A percentile compares a stretch with the other conserved stretches of the same genome.
phyloP scores from a whole-genome alignment of 2,888 invertebrate genomes.

The Volucella zonaria region DNA sequence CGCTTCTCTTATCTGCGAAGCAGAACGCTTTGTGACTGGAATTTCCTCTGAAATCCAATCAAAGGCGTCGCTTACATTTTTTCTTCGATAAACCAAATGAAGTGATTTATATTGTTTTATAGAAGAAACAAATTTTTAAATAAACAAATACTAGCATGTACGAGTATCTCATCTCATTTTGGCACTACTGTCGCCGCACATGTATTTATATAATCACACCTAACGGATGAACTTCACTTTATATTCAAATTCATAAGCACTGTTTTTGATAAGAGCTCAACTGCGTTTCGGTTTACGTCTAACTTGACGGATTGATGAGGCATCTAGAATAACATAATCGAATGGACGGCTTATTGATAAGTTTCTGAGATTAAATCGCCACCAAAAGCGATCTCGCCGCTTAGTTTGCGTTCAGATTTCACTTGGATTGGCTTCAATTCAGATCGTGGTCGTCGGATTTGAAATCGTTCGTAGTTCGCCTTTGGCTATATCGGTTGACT shows the following conservation, averaged over 20 bases:
- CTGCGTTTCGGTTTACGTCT: conserved; percentile 9
- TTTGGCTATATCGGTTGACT: not conserved
- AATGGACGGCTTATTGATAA: conserved; percentile 43
- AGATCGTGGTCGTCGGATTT: conserved; percentile 27
- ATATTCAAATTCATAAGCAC: not conserved
- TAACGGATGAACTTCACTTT: not conserved
- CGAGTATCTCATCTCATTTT: not conserved
- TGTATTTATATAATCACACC: conserved; percentile 4
- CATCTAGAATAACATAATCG: conserved; percentile 8
- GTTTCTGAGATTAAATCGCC: conserved; percentile 46
- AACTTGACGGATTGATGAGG: no score
- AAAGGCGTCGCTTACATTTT: conserved; percentile 14
- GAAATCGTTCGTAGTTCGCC: not conserved
- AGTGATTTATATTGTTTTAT: not conserved
- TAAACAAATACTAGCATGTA: not conserved
- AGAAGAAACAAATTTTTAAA: not conserved
- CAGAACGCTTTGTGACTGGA: conserved; percentile 4
- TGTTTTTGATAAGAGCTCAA: conserved; percentile 45
- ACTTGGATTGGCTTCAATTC: conserved; percentile 41
- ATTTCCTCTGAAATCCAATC: conserved; percentile 10
- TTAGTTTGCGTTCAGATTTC: conserved; percentile 51
- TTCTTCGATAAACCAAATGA: no score
- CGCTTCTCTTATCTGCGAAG: not conserved
- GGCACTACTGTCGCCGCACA: not conserved
- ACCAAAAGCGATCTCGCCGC: conserved; percentile 36